Evolutionary conservation across 2,113 vertebrate species (phyloP), one percentile per base, ranked within the genome.

Genomic region (Melanerpes aurifrons): DNA sequence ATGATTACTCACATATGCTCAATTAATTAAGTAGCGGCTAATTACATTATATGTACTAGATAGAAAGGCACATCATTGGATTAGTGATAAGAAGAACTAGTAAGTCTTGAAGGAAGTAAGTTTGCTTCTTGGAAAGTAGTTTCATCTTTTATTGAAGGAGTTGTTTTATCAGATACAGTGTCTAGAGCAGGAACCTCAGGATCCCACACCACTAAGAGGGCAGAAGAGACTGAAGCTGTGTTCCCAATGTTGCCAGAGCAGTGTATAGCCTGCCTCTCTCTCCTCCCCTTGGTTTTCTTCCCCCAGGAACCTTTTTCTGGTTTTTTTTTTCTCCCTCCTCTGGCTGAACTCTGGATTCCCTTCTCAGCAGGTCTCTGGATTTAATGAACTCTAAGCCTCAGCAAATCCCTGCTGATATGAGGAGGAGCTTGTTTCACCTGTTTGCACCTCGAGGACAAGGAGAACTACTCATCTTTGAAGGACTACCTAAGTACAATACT

Each of bases 381-480:
- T 81, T 77, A 75, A 69, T 68, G 82, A 70, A 9, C 69, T 74
- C 29, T 85, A 94, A 93, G 29, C 25, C 58, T 71, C 63, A 68
- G 57, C 22, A 95, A 96, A 81, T 86, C 67, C 67, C 58, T 35
- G 58, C 28, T 92, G 74, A 40, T 35, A 53, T 57, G 53, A 94
- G 82, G 40, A 92, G 70, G 43, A 71, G 28, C 21, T 63, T 78
- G 22, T 37, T 94, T 82, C 80, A 91, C 61, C 61, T 74, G 68
- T 37, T 32, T 89, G 53, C n/a, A 53, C 35, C 75, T 54, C 56
- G 71, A 91, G 64, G 35, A 90, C 68, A 63, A 86, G 54, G n/a
- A 82, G 73, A 10, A 40, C 12, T 62, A 56, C 59, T 87, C 32
- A 47, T 17, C 26, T 84, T 75, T 53, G 43, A 21, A 70, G 71